A percentile compares a stretch with the other conserved stretches of the same genome.
These are phyloP conservation scores for Diploptera punctata DNA, from an alignment of 2,888 invertebrate species.

Conservation along the genomic window DNA sequence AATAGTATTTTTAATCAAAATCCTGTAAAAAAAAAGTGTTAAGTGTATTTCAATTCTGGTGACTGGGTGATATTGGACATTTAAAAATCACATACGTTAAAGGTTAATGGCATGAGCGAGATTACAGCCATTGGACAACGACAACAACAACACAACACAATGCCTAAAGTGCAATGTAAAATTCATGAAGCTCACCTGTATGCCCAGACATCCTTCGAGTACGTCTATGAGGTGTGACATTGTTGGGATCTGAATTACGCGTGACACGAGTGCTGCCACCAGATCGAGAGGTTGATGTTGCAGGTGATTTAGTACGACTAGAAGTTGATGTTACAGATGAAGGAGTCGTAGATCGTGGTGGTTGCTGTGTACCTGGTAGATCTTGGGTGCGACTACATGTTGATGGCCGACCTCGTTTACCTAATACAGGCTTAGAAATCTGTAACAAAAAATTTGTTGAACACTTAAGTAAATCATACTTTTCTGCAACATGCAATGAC, in stretches of 20 bases:
- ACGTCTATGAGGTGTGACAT: slow-evolving; percentile 37
- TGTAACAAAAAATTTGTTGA: slow-evolving; percentile 28
- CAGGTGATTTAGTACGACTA: slow-evolving; percentile 69
- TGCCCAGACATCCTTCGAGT: slow-evolving; percentile 44
- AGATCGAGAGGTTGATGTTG: slow-evolving; percentile 56
- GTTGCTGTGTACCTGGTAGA: slow-evolving; percentile 48
- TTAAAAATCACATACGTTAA: too few relatives aligned
- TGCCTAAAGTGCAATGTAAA: too few relatives aligned
- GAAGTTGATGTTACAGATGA: slow-evolving; percentile 68
- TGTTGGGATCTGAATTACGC: slow-evolving; percentile 24
- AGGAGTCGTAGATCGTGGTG: slow-evolving; percentile 68
- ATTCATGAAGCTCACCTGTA: too few relatives aligned
- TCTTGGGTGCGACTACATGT: slow-evolving; percentile 33
- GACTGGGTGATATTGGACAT: too few relatives aligned
- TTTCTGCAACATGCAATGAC: too few relatives aligned
- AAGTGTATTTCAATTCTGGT: too few relatives aligned
- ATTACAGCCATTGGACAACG: too few relatives aligned
- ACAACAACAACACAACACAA: too few relatives aligned
- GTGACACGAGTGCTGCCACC: slow-evolving; percentile 23
- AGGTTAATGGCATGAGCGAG: too few relatives aligned
- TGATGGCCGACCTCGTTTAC: slow-evolving; percentile 42
- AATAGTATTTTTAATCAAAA: too few relatives aligned
- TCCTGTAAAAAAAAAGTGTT: too few relatives aligned
- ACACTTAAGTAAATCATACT: too few relatives aligned
- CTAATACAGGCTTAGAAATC: slow-evolving; percentile 30